phyloP scores from a whole-genome alignment of 1,140 invertebrate species.

The Protaetia brevitarsis region DNA sequence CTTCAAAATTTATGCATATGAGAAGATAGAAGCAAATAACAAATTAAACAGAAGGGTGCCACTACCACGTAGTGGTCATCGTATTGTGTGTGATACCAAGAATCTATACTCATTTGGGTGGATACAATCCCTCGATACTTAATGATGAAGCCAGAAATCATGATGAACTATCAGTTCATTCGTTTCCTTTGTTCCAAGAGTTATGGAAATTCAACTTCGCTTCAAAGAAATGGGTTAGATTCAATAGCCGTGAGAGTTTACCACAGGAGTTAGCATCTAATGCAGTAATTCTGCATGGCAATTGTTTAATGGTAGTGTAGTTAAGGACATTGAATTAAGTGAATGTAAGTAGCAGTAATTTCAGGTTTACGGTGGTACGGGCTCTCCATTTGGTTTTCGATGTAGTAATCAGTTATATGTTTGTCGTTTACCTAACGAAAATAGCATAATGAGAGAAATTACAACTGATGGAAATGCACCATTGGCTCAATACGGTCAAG shows the following conservation, averaged over 20 bases:
- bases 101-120: conserved; percentile 82
- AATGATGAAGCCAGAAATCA: no score
- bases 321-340: no score
- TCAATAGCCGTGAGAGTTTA: conserved; percentile 61
- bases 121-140: conserved; percentile 72
- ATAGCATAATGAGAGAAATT: conserved; percentile 51
- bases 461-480: conserved; percentile 65
- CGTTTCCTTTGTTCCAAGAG: no score
- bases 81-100: conserved; percentile 73
- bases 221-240: conserved; percentile 66
- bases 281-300: conserved; percentile 67
- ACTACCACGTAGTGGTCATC: conserved; percentile 77
- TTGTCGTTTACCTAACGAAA: conserved; percentile 60
- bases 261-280: conserved; percentile 81
- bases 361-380: conserved; percentile 83
- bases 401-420: conserved; percentile 75
- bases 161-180: no score
- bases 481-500: conserved; percentile 76
- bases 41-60: conserved; percentile 48
- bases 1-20: conserved; percentile 39
- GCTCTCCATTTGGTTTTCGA: conserved; percentile 77
- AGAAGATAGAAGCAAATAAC: conserved; percentile 33
- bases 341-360: conserved; percentile 22
- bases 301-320: conserved; percentile 66
- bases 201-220: conserved; percentile 81